Evolutionary conservation across 1,140 invertebrate genomes (phyloP).

Genomic region (Sinonovacula constricta): DNA sequence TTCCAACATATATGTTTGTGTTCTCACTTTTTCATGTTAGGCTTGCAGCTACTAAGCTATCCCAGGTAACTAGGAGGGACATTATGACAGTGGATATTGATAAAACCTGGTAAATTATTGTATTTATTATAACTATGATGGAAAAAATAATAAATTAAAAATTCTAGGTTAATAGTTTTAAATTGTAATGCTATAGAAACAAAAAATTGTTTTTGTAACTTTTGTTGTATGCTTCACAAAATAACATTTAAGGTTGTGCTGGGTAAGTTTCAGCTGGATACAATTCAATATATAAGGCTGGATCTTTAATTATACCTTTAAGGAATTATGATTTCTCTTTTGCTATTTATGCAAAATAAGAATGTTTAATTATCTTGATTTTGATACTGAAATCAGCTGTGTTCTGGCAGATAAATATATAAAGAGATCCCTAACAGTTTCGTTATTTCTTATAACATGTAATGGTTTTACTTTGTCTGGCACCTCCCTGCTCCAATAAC

Average conservation of each 20-base stretch:
- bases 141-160: neutral
- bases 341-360: too few relatives aligned
- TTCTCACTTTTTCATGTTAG: too few relatives aligned
- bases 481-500: neutral
- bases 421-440: too few relatives aligned
- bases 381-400: too few relatives aligned
- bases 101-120: neutral
- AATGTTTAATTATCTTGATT: too few relatives aligned
- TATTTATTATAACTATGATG: neutral
- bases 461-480: neutral
- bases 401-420: too few relatives aligned
- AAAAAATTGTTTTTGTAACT: neutral
- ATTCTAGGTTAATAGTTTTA: neutral
- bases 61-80: slow-evolving; percentile 10
- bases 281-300: too few relatives aligned
- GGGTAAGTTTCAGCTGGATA: neutral
- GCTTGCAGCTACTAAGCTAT: slow-evolving; percentile 23
- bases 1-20: too few relatives aligned
- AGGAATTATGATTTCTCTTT: too few relatives aligned
- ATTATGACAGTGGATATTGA: slow-evolving; percentile 1
- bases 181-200: neutral
- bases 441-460: too few relatives aligned
- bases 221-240: neutral
- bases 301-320: too few relatives aligned
- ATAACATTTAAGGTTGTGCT: neutral